Evolutionary conservation across 2,797 vertebrate genomes (phyloP), one percentile per base, ranked within the genome.

Genomic region (Tinamus major): DNA sequence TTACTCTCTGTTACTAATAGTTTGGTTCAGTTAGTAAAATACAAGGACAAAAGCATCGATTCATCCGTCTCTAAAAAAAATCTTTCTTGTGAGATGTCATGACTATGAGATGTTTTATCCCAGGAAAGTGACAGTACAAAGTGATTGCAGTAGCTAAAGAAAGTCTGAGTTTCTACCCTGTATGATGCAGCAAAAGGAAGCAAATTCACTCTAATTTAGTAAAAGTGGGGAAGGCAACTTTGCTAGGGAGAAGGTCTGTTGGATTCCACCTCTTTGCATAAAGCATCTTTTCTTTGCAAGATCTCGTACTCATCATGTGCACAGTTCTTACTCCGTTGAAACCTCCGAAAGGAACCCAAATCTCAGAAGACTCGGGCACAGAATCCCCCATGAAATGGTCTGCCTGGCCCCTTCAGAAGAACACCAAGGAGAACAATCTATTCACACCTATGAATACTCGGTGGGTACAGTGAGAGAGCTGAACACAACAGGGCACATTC

Each of bases 1-100:
- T 69, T 55, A 55, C 9, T 42, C 35, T 49, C 48, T 49, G 23
- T 49, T 91, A 51, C 80, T 91, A 91, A 77, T 27, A 31, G 24
- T 41, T 88, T 62, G 27, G 35, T 81, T 85, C 3, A 0, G 24
- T 62, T 61, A 64, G 35, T 39, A 88, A 90, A 92, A 78, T 3
- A 53, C 2, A 1, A 92, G 84, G 58, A 72, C 88, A 83, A 79
- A 95, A 51, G 14, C 2, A 3, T 26, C 31, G 18, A n/a, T 78
- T 85, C 23, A n/a, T 55, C 49, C 44, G 64, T 10, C 19, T 81
- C 80, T 64, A 35, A 10, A 61, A 72, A 61, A 59, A 70, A 18
- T 33, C 68, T 71, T 93, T 87, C 64, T 63, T 33, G 35, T 26
- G 33, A 67, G 18, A n/a, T 20, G 26, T n/a, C 44, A n/a, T 62